Conservation (phyloP, 2,888 invertebrate species). For the Creontiades dilutus region DNA sequence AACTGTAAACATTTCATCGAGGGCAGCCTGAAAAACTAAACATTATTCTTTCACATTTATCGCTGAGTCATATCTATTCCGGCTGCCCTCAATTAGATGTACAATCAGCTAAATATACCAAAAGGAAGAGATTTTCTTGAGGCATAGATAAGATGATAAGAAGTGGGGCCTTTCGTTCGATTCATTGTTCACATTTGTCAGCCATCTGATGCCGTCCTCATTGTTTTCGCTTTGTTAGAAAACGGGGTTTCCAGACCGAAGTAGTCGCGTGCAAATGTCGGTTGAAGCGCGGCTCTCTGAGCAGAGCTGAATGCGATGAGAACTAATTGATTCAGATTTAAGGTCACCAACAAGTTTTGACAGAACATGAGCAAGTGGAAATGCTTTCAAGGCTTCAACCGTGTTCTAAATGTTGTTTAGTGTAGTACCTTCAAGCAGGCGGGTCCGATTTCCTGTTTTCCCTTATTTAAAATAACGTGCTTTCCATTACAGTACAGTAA, state of each 20-base stretch:
- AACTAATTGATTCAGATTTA: not conserved
- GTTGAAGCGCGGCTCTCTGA: not conserved
- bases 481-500: too few species aligned
- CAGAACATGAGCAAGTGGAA: not conserved
- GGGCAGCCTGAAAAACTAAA: too few species aligned
- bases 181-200: not conserved
- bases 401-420: too few species aligned
- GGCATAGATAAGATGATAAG: not conserved
- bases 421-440: too few species aligned
- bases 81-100: too few species aligned
- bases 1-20: too few species aligned
- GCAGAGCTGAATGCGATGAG: not conserved
- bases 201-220: not conserved
- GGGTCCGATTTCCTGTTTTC: too few species aligned
- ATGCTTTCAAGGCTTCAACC: too few species aligned
- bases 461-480: too few species aligned
- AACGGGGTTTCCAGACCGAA: conserved; percentile 3
- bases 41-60: too few species aligned
- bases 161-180: not conserved
- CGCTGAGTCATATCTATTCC: too few species aligned
- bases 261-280: not conserved
- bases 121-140: not conserved
- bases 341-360: not conserved
- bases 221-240: not conserved
- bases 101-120: not conserved